These are phyloP conservation scores for Falco biarmicus DNA, from an alignment of 2,797 vertebrate species.

Conservation along the genomic window DNA sequence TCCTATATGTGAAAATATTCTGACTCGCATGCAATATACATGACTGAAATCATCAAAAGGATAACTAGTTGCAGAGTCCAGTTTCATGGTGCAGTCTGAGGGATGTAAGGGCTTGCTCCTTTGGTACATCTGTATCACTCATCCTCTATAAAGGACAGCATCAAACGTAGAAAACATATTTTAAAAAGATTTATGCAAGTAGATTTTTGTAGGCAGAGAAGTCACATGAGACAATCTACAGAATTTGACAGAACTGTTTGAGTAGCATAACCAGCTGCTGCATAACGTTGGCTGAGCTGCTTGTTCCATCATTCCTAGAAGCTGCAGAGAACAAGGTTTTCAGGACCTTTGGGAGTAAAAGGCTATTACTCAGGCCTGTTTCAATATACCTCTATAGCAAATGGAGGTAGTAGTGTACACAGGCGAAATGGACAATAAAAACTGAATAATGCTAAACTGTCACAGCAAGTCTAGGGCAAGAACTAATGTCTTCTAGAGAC, in stretches of 20 bases:
- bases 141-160: neutral
- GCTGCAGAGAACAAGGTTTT: neutral
- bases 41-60: neutral
- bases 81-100: neutral
- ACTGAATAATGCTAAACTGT: neutral
- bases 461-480: neutral
- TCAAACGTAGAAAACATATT: neutral
- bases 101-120: neutral
- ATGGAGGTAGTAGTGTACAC: neutral
- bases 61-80: neutral
- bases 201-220: neutral
- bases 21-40: fast-evolving
- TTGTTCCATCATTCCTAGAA: constrained; percentile 3
- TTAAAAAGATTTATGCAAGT: neutral
- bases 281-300: neutral
- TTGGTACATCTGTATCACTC: neutral
- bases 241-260: neutral
- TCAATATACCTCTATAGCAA: neutral
- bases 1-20: neutral
- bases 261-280: neutral
- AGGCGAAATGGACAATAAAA: constrained; percentile 7
- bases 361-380: neutral
- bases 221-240: neutral
- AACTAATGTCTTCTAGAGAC: neutral
- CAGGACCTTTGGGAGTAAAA: neutral